Evolutionary conservation across 2,113 vertebrate genomes (phyloP).

Genomic region (Mionectes macconnelli): DNA sequence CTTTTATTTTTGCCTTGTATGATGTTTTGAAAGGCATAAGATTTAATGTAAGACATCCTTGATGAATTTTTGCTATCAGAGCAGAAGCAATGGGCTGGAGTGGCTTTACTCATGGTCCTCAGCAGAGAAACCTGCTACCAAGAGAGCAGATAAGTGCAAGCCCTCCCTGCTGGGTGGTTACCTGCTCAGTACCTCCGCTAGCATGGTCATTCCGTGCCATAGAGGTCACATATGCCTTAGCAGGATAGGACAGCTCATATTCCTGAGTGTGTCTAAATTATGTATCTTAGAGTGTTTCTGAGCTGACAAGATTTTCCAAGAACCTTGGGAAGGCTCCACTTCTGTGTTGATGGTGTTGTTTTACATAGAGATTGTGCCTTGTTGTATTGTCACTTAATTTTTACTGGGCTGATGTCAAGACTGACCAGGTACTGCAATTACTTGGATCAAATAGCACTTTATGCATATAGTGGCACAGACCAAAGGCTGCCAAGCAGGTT

Average conservation of each 20-base stretch:
- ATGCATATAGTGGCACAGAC: neutral
- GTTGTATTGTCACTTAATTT: neutral
- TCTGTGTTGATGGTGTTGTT: accelerated
- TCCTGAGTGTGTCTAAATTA: neutral
- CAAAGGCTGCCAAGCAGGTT: neutral
- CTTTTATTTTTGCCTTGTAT: neutral
- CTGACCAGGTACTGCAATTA: neutral
- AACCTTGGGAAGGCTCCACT: neutral
- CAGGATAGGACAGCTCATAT: neutral
- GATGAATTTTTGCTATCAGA: neutral
- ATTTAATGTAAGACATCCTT: neutral
- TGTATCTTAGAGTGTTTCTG: neutral
- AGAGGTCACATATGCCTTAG: neutral
- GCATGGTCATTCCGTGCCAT: neutral
- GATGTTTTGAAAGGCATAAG: neutral
- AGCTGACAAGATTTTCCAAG: neutral
- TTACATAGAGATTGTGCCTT: neutral
- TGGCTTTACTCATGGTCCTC: neutral
- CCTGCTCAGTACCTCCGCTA: neutral
- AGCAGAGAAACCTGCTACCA: neutral
- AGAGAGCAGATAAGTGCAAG: neutral
- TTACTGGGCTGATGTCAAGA: neutral
- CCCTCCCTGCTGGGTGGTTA: neutral
- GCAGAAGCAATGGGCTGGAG: neutral
- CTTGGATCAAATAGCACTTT: neutral